phyloP scores from a whole-genome alignment of 2,888 invertebrate genomes.

The Lepidochrysops patricia region DNA sequence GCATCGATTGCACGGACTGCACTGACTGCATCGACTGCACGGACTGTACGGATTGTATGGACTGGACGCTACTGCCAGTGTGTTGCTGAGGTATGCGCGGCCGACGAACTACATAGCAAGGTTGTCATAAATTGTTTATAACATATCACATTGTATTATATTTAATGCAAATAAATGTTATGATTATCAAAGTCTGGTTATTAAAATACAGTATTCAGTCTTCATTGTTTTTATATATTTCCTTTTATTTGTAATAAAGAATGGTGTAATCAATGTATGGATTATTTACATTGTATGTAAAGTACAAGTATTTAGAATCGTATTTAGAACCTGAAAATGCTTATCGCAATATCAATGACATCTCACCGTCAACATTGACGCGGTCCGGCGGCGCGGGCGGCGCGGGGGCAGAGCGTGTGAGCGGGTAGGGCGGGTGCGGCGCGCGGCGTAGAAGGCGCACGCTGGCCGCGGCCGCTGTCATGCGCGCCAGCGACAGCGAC shows the following conservation, averaged over 20 bases:
- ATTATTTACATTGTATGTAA: too few species aligned
- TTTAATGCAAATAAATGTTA: too few species aligned
- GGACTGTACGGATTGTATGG: slow-evolving; percentile 41
- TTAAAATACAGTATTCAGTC: too few species aligned
- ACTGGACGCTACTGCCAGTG: slow-evolving; percentile 62
- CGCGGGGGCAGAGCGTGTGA: slow-evolving; percentile 76
- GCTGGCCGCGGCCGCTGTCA: slow-evolving; percentile 28
- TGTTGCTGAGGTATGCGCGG: slow-evolving; percentile 60
- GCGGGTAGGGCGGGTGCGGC: slow-evolving; percentile 88
- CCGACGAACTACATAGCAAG: slow-evolving; percentile 43
- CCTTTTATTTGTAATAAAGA: slow-evolving; percentile 5
- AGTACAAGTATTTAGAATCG: too few species aligned
- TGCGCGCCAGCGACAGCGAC: slow-evolving; percentile 66
- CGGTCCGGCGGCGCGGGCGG: slow-evolving; percentile 30
- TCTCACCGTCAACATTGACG: slow-evolving; percentile 26
- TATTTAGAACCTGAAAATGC: too few species aligned
- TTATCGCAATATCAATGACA: too few species aligned
- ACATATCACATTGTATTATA: too few species aligned
- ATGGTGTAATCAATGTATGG: background rate
- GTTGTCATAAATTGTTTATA: too few species aligned
- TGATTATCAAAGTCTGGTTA: too few species aligned
- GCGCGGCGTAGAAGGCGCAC: slow-evolving; percentile 76
- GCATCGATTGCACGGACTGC: slow-evolving; percentile 28
- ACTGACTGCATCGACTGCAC: slow-evolving; percentile 29
- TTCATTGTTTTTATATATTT: too few species aligned